These are phyloP conservation scores for Kryptopterus vitreolus DNA, from an alignment of 2,797 vertebrate species.

Conservation along the genomic window DNA sequence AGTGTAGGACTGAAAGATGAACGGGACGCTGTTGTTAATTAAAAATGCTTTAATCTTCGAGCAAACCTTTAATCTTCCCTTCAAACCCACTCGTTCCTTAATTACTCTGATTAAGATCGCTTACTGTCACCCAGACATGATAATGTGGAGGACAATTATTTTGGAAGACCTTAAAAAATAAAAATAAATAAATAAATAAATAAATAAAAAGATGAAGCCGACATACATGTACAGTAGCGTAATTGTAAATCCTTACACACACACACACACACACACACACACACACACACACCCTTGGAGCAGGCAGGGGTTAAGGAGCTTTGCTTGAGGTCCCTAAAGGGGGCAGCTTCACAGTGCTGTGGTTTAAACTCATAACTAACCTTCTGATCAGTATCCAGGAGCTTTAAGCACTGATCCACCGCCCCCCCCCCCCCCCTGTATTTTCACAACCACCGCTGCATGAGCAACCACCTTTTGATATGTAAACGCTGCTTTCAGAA, in stretches of 20 bases:
- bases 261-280: neutral
- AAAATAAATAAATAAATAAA: too few species aligned
- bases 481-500: slow-evolving; percentile 5
- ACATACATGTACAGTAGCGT: neutral
- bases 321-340: neutral
- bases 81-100: neutral
- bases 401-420: neutral
- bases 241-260: neutral
- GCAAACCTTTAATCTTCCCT: neutral
- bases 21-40: neutral
- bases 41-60: neutral
- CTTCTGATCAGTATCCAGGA: slow-evolving; percentile 14
- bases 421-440: neutral
- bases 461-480: neutral
- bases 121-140: neutral
- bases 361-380: neutral
- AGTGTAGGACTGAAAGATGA: neutral
- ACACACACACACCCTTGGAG: neutral
- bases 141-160: neutral
- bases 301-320: slow-evolving; percentile 12
- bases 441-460: neutral
- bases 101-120: neutral
- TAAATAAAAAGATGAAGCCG: neutral
- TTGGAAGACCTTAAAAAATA: neutral
- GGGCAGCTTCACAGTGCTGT: neutral